Evolutionary conservation across 2,888 invertebrate genomes (phyloP).

Genomic region (Baronia brevicornis): DNA sequence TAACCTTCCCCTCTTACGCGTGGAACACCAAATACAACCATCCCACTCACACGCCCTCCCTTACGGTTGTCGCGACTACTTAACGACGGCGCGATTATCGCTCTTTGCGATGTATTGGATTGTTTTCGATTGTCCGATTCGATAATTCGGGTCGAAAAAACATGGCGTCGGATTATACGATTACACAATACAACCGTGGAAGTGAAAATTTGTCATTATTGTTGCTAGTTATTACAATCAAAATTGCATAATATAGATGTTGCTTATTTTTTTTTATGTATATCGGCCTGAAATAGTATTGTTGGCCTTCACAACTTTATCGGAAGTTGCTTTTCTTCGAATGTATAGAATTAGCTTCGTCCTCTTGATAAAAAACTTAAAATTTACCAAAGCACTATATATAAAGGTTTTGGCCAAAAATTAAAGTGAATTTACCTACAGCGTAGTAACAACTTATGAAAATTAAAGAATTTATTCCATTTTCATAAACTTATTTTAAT

Average conservation of each 20-base stretch:
- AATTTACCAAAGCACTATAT: too few relatives aligned
- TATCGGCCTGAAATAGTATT: too few relatives aligned
- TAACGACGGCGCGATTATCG: slow-evolving; percentile 60
- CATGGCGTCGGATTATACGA: slow-evolving; percentile 26
- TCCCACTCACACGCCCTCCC: slow-evolving; percentile 41
- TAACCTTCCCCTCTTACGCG: slow-evolving; percentile 30
- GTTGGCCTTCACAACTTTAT: too few relatives aligned
- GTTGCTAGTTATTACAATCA: slow-evolving; percentile 11
- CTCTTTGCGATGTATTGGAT: slow-evolving; percentile 56
- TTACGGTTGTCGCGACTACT: slow-evolving; percentile 56
- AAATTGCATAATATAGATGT: slow-evolving; percentile 6
- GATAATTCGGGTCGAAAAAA: slow-evolving; percentile 47
- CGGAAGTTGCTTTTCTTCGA: too few relatives aligned
- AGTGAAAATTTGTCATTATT: slow-evolving; percentile 1
- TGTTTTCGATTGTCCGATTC: slow-evolving; percentile 59
- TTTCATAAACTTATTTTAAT: too few relatives aligned
- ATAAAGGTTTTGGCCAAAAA: too few relatives aligned
- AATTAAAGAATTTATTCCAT: too few relatives aligned
- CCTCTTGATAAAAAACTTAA: too few relatives aligned
- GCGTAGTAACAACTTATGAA: too few relatives aligned
- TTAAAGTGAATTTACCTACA: too few relatives aligned
- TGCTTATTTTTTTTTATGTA: slow-evolving; percentile 8
- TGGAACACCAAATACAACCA: slow-evolving; percentile 11
- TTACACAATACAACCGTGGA: slow-evolving; percentile 19
- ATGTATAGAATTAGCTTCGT: too few relatives aligned